Percentiles rank a stretch among this genome's conserved stretches.
These are phyloP conservation scores for Platyscapa corneri DNA, from an alignment of 1,140 invertebrate species.

Conservation along the genomic window DNA sequence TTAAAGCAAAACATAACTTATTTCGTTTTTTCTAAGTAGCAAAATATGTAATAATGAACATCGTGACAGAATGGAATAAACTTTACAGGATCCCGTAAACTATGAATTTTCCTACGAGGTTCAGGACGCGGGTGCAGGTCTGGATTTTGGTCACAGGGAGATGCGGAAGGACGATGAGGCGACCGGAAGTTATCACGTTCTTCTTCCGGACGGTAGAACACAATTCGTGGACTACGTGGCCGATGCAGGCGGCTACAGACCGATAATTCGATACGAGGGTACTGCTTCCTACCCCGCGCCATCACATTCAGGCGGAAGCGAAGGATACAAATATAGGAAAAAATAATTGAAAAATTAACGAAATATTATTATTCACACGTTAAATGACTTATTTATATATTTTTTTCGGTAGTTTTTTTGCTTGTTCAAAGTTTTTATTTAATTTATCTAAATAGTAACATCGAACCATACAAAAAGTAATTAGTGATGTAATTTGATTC, in stretches of 20 bases:
- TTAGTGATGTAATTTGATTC: no score
- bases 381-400: neutral
- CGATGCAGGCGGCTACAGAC: conserved; percentile 79
- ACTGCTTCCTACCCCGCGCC: conserved; percentile 69
- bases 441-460: no score
- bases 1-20: no score
- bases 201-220: conserved; percentile 79
- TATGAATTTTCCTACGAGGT: conserved; percentile 82
- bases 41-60: neutral
- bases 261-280: conserved; percentile 82
- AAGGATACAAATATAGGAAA: conserved; percentile 76
- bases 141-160: conserved; percentile 80
- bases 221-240: conserved; percentile 81
- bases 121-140: conserved; percentile 75
- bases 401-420: neutral
- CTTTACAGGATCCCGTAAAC: conserved; percentile 77
- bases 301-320: conserved; percentile 57
- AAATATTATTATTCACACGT: neutral
- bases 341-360: conserved; percentile 35
- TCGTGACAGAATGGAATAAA: neutral
- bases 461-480: no score
- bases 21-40: no score
- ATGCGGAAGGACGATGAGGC: conserved; percentile 78
- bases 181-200: conserved; percentile 79
- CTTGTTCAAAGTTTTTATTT: neutral